Evolutionary conservation across 2,888 invertebrate species (phyloP), one percentile per base, ranked within the genome.

Genomic region (Blastobasis adustella): DNA sequence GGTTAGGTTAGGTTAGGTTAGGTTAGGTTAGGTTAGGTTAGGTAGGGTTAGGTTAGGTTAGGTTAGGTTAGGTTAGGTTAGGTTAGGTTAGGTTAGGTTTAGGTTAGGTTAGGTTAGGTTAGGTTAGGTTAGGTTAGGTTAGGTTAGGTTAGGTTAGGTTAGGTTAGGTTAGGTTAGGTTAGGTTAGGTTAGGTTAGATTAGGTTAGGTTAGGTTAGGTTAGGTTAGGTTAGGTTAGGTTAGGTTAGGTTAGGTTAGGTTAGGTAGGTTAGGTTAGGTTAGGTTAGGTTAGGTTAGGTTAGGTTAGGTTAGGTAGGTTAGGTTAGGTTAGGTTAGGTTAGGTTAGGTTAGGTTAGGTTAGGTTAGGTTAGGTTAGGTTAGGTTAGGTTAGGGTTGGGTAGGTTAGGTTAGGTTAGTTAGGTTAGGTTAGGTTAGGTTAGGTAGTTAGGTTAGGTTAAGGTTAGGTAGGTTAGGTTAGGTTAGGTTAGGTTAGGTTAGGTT

Each of bases 211-310:
- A 57, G 58, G 58, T 57, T 58, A 55, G 58, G 57, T 58, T 58
- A 58, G 58, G 58, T 58, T 58, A 58, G 58, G 58, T 58, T 58
- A 58, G 58, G 58, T n/a, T 57, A 57, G 57, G 58, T 55, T 58
- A 55, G 55, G 57, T 50, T 50, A 49, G 49, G 56, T 47, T 58
- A 57, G 56, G 52, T 49, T 52, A 49, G 52, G 52, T 52, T 52
- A 49, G 52, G 52, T 46, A 51, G 51, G 51, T 52, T 52, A 49
- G 49, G 52, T 52, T 51, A 51, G 51, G 52, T 52, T 52, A 52
- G 52, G 52, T 52, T 50, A 49, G 52, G 52, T 54, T 56, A 51
- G 53, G 51, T 51, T 56, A 51, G 49, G 50, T 47, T 48, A 49
- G 52, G 49, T 49, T 53, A 47, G 50, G 50, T 50, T 50, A 48